Evolutionary conservation across 2,888 invertebrate genomes (phyloP).

Genomic region (Erannis defoliaria): DNA sequence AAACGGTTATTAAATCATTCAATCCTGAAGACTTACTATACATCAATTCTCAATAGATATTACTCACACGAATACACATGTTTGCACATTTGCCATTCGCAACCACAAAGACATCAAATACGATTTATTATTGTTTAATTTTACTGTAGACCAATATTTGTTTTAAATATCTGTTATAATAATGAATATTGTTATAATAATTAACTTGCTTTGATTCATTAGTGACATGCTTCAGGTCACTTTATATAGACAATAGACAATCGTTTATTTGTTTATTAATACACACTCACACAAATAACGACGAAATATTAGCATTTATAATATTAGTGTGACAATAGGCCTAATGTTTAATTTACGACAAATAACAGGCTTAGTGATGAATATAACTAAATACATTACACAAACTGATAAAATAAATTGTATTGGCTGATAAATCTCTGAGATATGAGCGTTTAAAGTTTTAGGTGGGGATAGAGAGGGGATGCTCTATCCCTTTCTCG

Average conservation of each 20-base stretch:
- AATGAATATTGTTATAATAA: conserved; percentile 26
- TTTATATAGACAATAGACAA: not conserved
- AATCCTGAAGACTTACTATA: not conserved
- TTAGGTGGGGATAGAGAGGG: too few species aligned
- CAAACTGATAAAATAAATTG: too few species aligned
- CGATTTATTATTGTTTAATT: conserved; percentile 38
- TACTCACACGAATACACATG: conserved; percentile 33
- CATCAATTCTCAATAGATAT: conserved; percentile 15
- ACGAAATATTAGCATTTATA: not conserved
- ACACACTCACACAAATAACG: not conserved
- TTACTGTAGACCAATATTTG: conserved; percentile 48
- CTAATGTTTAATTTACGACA: too few species aligned
- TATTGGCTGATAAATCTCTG: too few species aligned
- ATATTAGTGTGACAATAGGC: too few species aligned
- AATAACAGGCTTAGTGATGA: too few species aligned
- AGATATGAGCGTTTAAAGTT: too few species aligned
- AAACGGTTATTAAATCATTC: too few species aligned
- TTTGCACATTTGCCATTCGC: conserved; percentile 56
- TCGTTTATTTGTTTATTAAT: not conserved
- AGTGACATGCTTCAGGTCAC: not conserved
- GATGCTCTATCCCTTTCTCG: too few species aligned
- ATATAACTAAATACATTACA: too few species aligned
- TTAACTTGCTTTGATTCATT: conserved; percentile 31
- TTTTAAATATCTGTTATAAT: conserved; percentile 40
- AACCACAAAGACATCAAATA: conserved; percentile 46